Evolutionary conservation across 2,113 vertebrate species (phyloP), one percentile per base, ranked within the genome.

Genomic region (Salvelinus sp.): DNA sequence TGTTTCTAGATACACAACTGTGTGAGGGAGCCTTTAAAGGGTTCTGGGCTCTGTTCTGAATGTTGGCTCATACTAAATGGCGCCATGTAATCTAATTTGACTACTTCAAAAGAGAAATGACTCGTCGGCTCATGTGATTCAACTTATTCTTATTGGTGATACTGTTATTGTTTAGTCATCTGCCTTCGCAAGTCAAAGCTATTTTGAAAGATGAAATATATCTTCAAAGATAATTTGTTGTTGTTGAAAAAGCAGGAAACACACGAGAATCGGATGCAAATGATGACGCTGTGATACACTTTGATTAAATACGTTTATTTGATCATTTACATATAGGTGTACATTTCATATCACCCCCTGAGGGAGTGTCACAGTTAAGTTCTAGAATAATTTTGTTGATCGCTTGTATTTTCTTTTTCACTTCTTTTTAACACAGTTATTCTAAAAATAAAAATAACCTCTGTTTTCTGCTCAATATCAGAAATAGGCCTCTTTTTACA

Each of bases 391-490:
- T 83, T 83, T 80, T 84, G 77, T 68, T 81, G 50, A 4, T 54
- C 50, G 14, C 64, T 79, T 77, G 12, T 83, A 47, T 38, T 60
- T 66, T 30, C 54, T 84, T 74, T 69, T 70, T 74, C 78, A 72
- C 67, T 72, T 63, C 70, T 73, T 77, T 88, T 86, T 85, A 90
- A 92, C 83, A 90, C 82, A 85, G 90, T 86, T 87, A 92, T 93
- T 95, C 94, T 96, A 95, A 96, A 98, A 97, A 98, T 96, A 96
- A 98, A 97, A 97, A 96, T 93, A 94, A 93, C 93, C 85, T 94
- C 94, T 91, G 83, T 88, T 93, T 94, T 93, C 93, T 97, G 96
- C 91, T 94, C 92, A 93, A 96, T 92, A 94, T 96, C 96, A 97
- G 96, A 97, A 97, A 96, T 95, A 93, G 83, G 86, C 88, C 83